Percentiles rank a stretch among this genome's conserved stretches.
These are phyloP conservation scores for Dromococcyx pavoninus DNA, from an alignment of 2,797 vertebrate species.

Conservation along the genomic window DNA sequence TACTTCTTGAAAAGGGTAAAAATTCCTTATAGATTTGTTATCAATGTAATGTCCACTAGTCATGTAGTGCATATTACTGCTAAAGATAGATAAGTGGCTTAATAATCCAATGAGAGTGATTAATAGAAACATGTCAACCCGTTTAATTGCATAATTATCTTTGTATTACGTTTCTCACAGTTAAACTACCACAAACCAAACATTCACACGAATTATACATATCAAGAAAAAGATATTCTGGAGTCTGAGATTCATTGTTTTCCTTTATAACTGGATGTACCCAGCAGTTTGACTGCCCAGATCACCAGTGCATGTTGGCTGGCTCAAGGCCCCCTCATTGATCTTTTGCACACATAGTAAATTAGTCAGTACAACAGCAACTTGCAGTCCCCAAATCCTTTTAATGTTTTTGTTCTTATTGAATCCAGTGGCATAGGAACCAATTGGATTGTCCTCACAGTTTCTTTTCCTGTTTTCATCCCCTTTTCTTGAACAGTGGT, in stretches of 20 bases:
- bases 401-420: slow-evolving; percentile 23
- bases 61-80: not conserved
- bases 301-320: not conserved
- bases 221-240: not conserved
- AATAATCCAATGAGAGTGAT: not conserved
- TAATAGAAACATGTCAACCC: not conserved
- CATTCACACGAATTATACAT: not conserved
- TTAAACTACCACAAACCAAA: slow-evolving; percentile 5
- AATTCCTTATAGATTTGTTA: not conserved
- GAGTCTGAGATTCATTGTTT: not conserved
- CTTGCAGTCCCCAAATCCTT: slow-evolving; percentile 21
- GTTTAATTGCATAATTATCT: not conserved
- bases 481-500: not conserved
- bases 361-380: not conserved
- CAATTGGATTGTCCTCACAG: slow-evolving; percentile 27
- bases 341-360: not conserved
- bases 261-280: not conserved
- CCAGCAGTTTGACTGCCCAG: not conserved
- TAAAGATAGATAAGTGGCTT: not conserved
- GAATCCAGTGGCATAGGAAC: slow-evolving; percentile 19
- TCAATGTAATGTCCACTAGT: not conserved
- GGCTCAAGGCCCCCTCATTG: not conserved
- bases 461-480: not conserved
- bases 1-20: not conserved
- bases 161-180: not conserved